Base-by-base conservation (phyloP, 1,140 invertebrate species). In the Tetragnatha versicolor region DNA sequence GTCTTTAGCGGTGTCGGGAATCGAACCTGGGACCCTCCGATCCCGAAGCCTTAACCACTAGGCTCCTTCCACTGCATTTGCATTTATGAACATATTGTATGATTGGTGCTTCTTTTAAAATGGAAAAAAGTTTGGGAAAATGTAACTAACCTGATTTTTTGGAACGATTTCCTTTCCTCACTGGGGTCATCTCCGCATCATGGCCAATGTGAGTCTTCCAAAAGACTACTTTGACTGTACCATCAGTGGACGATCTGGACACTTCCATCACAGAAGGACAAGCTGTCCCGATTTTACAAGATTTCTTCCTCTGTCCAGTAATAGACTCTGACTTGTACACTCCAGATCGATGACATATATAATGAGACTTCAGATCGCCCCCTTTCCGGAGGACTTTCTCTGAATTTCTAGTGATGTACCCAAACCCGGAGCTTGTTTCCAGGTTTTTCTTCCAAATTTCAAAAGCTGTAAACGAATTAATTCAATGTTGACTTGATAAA, bases 151-250 rank as follows among this genome's bases (percentile, higher is more conserved):
- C n/a, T n/a, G n/a, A n/a, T n/a, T n/a, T n/a, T n/a, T n/a, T n/a
- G n/a, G n/a, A n/a, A n/a, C n/a, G n/a, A n/a, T n/a, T n/a, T n/a
- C n/a, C n/a, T n/a, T n/a, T n/a, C n/a, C n/a, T n/a, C n/a, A n/a
- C n/a, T n/a, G n/a, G n/a, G 17, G 17, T 14, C 27, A 66, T 66
- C 4, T 77, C 73, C 37, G 37, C 31, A n/a, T 39, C 58, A 66
- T 77, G 73, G 6, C 73, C 73, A 65, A 77, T 20, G 42, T 77
- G 73, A n/a, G 73, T 77, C 53, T 65, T 77, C 42, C 33, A 77
- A 31, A 63, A 77, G 22, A 39, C 14, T 27, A 77, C 61, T 20
- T 39, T 51, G 14, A 77, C 49, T n/a, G n/a, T 65, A 3, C 73
- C 73, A 49, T 73, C 39, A 25, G 39, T n/a, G n/a, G 61, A 25